phyloP scores from a whole-genome alignment of 2,113 vertebrate species.

The Boleophthalmus pectinirostris region DNA sequence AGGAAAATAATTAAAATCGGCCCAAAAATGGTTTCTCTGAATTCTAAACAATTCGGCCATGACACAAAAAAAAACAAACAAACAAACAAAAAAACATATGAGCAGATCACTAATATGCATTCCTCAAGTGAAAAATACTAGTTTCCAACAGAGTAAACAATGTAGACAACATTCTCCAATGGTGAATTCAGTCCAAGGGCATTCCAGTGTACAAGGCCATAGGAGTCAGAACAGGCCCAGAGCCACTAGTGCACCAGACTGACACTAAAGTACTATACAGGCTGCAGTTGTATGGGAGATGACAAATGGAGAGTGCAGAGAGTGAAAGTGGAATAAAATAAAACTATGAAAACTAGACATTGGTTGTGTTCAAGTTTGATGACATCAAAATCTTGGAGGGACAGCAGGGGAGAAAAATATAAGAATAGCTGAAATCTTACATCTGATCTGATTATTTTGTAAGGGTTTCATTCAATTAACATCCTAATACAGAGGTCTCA shows the following conservation, averaged over 20 bases:
- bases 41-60: too few relatives aligned
- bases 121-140: background rate
- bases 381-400: too few relatives aligned
- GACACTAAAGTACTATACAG: background rate
- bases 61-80: too few relatives aligned
- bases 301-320: background rate
- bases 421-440: background rate
- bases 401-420: too few relatives aligned
- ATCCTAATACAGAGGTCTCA: too few relatives aligned
- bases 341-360: background rate
- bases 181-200: background rate
- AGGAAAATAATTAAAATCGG: too few relatives aligned
- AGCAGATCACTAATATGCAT: background rate
- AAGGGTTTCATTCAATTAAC: too few relatives aligned
- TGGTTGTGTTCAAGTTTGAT: too few relatives aligned
- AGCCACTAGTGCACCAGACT: background rate
- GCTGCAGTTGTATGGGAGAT: background rate
- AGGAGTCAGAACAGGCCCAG: background rate
- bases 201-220: background rate
- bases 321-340: background rate
- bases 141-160: background rate
- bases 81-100: too few relatives aligned
- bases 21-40: too few relatives aligned
- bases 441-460: background rate
- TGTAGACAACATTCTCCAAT: background rate